These are phyloP conservation scores for Rhinoderma darwinii DNA, from an alignment of 2,113 vertebrate genomes.

Conservation along the genomic window DNA sequence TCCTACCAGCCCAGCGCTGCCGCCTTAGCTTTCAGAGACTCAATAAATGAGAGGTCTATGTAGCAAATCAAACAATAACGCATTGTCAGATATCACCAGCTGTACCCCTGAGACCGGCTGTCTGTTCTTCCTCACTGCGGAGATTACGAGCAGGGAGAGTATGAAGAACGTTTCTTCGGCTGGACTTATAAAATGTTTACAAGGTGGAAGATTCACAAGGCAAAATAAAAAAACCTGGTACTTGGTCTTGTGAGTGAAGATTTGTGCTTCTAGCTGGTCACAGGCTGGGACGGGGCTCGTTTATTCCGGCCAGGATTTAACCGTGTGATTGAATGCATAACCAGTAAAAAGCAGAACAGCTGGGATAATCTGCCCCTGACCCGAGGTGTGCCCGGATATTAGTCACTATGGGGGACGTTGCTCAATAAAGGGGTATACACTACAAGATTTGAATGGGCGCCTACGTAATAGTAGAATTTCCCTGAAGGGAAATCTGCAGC, in stretches of 20 bases:
- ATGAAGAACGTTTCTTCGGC: not conserved
- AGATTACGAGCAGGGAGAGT: conserved; percentile 13
- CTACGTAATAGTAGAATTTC: no score
- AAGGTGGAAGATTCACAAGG: conserved; percentile 1
- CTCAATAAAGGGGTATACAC: no score
- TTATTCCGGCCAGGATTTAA: not conserved
- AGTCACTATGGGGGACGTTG: not conserved
- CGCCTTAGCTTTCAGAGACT: not conserved
- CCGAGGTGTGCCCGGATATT: no score
- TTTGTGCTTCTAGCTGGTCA: not conserved
- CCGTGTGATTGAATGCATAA: not conserved
- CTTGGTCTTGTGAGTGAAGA: not conserved
- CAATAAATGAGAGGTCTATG: conserved; percentile 24
- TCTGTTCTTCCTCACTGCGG: not conserved
- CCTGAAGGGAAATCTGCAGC: no score
- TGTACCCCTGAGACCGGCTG: conserved; percentile 22
- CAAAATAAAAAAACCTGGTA: not conserved
- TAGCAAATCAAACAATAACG: conserved; percentile 37
- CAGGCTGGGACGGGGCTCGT: not conserved
- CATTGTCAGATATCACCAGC: conserved; percentile 11
- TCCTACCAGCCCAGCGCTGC: not conserved
- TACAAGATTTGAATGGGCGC: no score
- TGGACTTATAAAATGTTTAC: conserved; percentile 13
- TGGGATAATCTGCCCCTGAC: not conserved
- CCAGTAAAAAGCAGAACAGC: conserved; percentile 10